Evolutionary conservation across 2,888 invertebrate species (phyloP).

Genomic region (Cecidostiba fungosa): DNA sequence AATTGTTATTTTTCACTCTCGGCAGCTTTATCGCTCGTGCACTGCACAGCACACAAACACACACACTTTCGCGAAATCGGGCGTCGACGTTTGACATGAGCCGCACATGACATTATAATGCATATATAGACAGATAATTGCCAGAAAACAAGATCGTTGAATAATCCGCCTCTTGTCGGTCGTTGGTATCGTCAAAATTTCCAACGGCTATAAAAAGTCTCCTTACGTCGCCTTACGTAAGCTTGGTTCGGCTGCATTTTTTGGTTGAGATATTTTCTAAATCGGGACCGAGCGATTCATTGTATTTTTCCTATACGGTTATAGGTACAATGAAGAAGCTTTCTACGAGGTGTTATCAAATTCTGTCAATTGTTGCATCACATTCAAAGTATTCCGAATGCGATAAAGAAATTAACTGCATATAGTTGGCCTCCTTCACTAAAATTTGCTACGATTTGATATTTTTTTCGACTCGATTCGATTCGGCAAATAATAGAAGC

Average conservation of each 20-base stretch:
- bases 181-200: conserved; percentile 26
- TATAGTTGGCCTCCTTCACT: conserved; percentile 38
- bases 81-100: neutral
- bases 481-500: conserved; percentile 58
- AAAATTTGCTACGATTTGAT: too few relatives aligned
- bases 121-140: conserved; percentile 17
- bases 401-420: conserved; percentile 1
- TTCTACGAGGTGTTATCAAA: too few relatives aligned
- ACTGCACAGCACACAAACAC: neutral
- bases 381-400: too few relatives aligned
- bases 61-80: neutral
- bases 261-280: neutral
- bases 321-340: too few relatives aligned
- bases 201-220: neutral
- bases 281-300: too few relatives aligned
- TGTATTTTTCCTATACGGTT: too few relatives aligned
- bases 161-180: conserved; percentile 19
- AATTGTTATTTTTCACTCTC: conserved; percentile 45
- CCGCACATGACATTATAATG: conserved; percentile 28
- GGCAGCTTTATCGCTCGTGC: conserved; percentile 21
- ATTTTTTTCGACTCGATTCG: conserved; percentile 48
- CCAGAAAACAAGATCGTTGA: conserved; percentile 8
- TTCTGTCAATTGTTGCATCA: too few relatives aligned
- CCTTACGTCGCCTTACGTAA: conserved; percentile 32
- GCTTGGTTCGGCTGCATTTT: neutral